Conservation (phyloP, 2,888 invertebrate genomes). For the Ectropis crepuscularia region DNA sequence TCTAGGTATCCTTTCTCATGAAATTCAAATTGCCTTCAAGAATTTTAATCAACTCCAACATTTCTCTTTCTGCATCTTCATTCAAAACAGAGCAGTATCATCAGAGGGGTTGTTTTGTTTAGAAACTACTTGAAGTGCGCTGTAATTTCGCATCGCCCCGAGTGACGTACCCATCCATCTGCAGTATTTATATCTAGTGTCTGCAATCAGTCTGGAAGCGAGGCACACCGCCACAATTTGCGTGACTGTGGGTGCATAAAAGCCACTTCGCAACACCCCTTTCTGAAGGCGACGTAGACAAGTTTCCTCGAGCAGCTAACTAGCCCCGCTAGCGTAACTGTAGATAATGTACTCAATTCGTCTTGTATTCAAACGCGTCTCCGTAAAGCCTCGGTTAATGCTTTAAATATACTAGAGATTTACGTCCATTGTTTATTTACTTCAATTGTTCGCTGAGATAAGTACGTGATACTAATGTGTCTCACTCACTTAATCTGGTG, state of each 20-base stretch:
- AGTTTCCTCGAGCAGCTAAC: conserved; percentile 68
- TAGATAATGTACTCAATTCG: conserved; percentile 69
- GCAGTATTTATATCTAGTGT: conserved; percentile 45
- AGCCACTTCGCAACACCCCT: conserved; percentile 57
- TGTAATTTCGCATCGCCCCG: conserved; percentile 47
- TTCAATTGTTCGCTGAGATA: conserved; percentile 48
- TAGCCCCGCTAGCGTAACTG: conserved; percentile 62
- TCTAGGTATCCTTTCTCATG: conserved; percentile 13
- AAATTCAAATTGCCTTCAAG: conserved; percentile 25
- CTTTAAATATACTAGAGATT: conserved; percentile 56
- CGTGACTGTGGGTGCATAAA: conserved; percentile 63
- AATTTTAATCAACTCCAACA: conserved; percentile 35
- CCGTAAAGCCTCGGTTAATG: conserved; percentile 52
- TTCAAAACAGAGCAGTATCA: conserved; percentile 36
- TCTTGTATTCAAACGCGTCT: conserved; percentile 65
- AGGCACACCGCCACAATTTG: conserved; percentile 64
- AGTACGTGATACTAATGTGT: conserved; percentile 40
- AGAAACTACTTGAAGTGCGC: conserved; percentile 45
- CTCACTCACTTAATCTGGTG: conserved; percentile 40
- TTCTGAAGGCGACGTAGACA: conserved; percentile 63
- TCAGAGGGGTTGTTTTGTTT: conserved; percentile 44
- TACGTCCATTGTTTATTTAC: conserved; percentile 55
- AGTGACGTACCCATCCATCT: conserved; percentile 38
- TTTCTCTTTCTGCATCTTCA: conserved; percentile 31
- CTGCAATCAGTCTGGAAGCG: conserved; percentile 65